Evolutionary conservation across 2,888 invertebrate genomes (phyloP).

Genomic region (Acleris laterana): DNA sequence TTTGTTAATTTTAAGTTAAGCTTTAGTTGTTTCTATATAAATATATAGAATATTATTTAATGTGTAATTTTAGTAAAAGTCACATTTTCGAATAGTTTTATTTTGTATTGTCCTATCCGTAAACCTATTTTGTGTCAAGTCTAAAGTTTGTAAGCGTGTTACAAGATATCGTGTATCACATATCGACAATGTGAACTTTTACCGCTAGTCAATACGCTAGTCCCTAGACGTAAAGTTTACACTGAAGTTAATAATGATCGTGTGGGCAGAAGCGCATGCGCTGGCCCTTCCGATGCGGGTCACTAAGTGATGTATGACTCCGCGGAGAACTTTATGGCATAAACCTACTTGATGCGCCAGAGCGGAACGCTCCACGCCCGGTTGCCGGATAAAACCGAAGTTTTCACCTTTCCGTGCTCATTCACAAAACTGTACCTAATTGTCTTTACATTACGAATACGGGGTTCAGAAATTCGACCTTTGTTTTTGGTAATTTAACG

Average conservation of each 20-base stretch:
- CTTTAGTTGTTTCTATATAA: too few species aligned
- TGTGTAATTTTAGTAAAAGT: too few species aligned
- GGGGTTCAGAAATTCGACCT: neutral
- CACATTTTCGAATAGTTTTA: too few species aligned
- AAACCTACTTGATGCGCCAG: constrained; percentile 45
- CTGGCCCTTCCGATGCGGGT: constrained; percentile 46
- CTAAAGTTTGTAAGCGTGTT: too few species aligned
- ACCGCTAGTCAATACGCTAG: constrained; percentile 49
- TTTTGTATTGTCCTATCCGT: too few species aligned
- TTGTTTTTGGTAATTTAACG: neutral
- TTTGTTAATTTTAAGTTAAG: too few species aligned
- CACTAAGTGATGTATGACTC: constrained; percentile 58
- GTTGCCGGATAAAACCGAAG: constrained; percentile 22
- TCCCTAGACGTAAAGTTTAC: constrained; percentile 54
- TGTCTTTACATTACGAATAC: constrained; percentile 8
- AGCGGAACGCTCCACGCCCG: constrained; percentile 43
- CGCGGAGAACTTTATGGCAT: constrained; percentile 42
- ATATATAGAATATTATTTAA: too few species aligned
- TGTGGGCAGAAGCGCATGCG: constrained; percentile 49
- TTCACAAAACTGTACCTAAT: constrained; percentile 32
- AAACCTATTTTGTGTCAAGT: too few species aligned
- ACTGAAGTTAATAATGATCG: constrained; percentile 46
- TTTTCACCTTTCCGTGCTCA: constrained; percentile 26
- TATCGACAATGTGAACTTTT: neutral
- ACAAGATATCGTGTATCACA: too few species aligned